Conservation (phyloP, 2,888 invertebrate species). For the Diarsia brunnea region DNA sequence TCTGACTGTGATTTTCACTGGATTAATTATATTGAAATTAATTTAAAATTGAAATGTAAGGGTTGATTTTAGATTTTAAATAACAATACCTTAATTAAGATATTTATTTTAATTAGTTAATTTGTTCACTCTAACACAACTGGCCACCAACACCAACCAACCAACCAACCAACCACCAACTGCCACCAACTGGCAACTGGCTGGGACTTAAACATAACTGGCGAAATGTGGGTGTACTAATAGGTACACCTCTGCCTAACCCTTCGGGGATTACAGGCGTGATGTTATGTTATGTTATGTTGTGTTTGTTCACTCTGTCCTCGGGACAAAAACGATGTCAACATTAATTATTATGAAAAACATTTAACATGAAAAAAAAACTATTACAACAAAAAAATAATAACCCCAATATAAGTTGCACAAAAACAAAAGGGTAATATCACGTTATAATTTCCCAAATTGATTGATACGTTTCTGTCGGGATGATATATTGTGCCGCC, state of each 20-base stretch:
- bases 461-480: constrained; percentile 85
- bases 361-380: neutral
- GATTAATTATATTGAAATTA: constrained; percentile 51
- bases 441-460: constrained; percentile 84
- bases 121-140: too few relatives aligned
- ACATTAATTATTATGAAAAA: too few relatives aligned
- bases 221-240: too few relatives aligned
- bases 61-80: constrained; percentile 18
- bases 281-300: too few relatives aligned
- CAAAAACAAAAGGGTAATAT: constrained; percentile 77
- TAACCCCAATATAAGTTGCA: constrained; percentile 32
- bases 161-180: too few relatives aligned
- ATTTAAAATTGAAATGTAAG: constrained; percentile 28
- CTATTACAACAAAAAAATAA: neutral
- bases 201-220: too few relatives aligned
- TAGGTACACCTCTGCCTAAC: too few relatives aligned
- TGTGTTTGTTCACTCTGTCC: too few relatives aligned
- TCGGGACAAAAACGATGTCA: too few relatives aligned
- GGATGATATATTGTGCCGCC: constrained; percentile 84
- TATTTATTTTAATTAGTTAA: neutral
- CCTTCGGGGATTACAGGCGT: too few relatives aligned
- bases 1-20: constrained; percentile 70
- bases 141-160: too few relatives aligned
- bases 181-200: too few relatives aligned
- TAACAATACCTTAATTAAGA: neutral